Evolutionary conservation across 1,140 invertebrate genomes (phyloP).

Genomic region (Tetragnatha versicolor): DNA sequence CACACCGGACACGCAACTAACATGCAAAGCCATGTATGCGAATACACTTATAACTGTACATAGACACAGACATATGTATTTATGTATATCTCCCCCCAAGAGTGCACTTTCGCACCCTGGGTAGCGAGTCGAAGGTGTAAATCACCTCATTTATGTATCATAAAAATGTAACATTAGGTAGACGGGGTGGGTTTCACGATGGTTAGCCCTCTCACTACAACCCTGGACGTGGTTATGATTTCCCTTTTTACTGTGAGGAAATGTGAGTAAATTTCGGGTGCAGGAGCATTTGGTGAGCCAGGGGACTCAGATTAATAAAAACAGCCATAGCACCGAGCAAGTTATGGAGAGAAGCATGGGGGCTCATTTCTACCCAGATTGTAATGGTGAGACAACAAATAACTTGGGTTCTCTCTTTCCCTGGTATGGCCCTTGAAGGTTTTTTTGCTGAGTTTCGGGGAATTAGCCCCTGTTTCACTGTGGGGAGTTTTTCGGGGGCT

Average conservation of each 20-base stretch:
- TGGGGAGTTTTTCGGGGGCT: too few species aligned
- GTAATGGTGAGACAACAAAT: conserved; percentile 31
- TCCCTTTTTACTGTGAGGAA: conserved; percentile 40
- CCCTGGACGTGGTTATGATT: conserved; percentile 44
- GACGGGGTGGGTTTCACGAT: conserved; percentile 35
- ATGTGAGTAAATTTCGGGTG: conserved; percentile 29
- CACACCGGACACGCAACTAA: too few species aligned
- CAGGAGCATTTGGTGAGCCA: conserved; percentile 27
- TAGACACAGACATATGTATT: conserved; percentile 17
- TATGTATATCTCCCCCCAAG: conserved; percentile 19
- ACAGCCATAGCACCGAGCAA: conserved; percentile 4
- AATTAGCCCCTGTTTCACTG: too few species aligned
- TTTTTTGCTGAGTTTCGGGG: too few species aligned
- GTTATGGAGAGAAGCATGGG: conserved; percentile 29
- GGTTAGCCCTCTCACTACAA: conserved; percentile 7
- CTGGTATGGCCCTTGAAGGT: conserved; percentile 12
- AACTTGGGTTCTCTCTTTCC: not conserved
- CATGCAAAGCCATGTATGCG: not conserved
- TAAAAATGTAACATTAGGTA: conserved; percentile 33
- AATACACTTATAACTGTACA: not conserved
- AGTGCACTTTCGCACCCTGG: conserved; percentile 32
- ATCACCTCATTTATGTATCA: conserved; percentile 46
- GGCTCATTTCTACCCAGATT: conserved; percentile 5
- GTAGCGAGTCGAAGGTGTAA: conserved; percentile 32
- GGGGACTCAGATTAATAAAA: conserved; percentile 38